Evolutionary conservation across 2,113 vertebrate genomes (phyloP).

Genomic region (Mormoops blainvillei): DNA sequence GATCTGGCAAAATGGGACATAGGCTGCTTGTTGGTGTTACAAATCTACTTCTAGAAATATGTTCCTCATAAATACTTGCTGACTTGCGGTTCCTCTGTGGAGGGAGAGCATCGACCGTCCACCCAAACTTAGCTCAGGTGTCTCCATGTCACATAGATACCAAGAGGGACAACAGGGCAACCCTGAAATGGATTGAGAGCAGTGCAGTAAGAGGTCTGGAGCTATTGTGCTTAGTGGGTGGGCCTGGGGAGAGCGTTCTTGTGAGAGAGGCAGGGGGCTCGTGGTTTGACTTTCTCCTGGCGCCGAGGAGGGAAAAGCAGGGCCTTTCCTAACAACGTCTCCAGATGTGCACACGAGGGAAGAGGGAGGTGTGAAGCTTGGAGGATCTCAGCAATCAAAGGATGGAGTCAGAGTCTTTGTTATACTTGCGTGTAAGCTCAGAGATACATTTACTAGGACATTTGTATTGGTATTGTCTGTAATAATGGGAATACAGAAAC

Average conservation of each 20-base stretch:
- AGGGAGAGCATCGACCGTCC: background rate
- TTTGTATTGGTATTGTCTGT: background rate
- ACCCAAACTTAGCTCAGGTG: background rate
- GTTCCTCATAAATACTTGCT: background rate
- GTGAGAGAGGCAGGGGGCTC: background rate
- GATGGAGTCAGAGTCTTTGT: background rate
- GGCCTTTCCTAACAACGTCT: background rate
- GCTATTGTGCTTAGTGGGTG: background rate
- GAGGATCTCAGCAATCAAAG: background rate
- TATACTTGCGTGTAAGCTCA: background rate
- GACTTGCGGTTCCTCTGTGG: background rate
- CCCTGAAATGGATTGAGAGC: background rate
- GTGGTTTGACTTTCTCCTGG: background rate
- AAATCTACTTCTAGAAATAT: background rate
- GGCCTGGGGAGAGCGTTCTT: background rate
- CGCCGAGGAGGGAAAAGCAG: background rate
- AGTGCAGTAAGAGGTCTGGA: background rate
- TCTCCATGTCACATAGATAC: background rate
- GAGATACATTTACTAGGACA: background rate
- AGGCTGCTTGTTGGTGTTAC: background rate
- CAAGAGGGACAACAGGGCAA: too few species aligned
- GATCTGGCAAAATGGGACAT: background rate
- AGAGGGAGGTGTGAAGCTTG: background rate
- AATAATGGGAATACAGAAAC: background rate
- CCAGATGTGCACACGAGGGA: background rate